These are phyloP conservation scores for Leptobrachium leishanense DNA, from an alignment of 2,113 vertebrate species.

Conservation along the genomic window DNA sequence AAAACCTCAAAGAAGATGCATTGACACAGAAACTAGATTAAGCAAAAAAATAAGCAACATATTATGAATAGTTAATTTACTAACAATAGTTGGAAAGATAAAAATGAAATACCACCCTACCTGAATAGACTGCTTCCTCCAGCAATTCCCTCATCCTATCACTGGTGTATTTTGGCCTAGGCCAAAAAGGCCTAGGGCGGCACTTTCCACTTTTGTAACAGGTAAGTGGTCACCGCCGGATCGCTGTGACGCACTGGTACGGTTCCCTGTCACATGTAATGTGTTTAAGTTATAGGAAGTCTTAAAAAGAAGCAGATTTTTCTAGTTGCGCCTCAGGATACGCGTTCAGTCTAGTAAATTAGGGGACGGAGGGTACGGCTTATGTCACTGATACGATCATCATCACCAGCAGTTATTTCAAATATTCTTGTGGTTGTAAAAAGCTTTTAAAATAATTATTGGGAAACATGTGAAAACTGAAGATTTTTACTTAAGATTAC, in stretches of 20 bases:
- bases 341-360: neutral
- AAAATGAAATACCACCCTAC: too few species aligned
- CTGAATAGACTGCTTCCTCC: too few species aligned
- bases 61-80: too few species aligned
- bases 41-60: too few species aligned
- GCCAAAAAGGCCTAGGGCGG: too few species aligned
- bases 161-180: too few species aligned
- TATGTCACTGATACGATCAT: conserved; percentile 3
- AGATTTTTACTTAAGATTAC: too few species aligned
- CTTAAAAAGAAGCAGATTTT: conserved; percentile 1
- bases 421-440: neutral
- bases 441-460: neutral
- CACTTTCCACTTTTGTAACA: neutral
- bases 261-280: neutral
- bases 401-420: conserved; percentile 1
- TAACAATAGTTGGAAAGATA: too few species aligned
- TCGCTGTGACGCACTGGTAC: neutral
- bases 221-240: neutral
- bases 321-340: conserved; percentile 7
- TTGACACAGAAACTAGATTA: too few species aligned
- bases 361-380: neutral
- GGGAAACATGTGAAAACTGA: too few species aligned
- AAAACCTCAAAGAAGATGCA: too few species aligned
- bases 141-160: too few species aligned
- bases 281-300: neutral